Base-by-base conservation (phyloP, 2,888 invertebrate genomes). In the Orthosia gothica region DNA sequence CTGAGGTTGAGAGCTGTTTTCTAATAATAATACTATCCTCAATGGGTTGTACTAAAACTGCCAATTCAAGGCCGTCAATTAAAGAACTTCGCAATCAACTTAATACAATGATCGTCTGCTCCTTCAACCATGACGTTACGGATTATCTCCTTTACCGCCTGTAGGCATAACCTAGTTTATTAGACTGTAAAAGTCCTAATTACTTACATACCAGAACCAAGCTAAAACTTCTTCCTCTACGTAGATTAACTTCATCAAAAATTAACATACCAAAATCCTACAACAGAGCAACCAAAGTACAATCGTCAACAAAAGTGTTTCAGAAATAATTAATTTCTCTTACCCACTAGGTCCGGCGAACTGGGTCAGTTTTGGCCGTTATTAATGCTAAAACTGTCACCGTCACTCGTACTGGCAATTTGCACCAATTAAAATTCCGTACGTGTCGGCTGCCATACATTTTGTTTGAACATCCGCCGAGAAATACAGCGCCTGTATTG, bases 391-490 rank as follows among this genome's bases (percentile, higher is more conserved):
- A 88, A 88, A 85, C 85, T 87, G 88, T 88, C 88, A 84, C 84
- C 79, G 87, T 85, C 85, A 86, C 79, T 87, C 87, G 81, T 66
- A 76, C 82, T 81, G 87, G 83, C 89, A 91, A 92, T 94, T 93
- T 89, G 83, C 89, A 85, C 88, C 93, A 91, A 92, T 94, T 94
- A 92, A 93, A 92, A 94, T 94, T 93, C 94, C 79, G 84, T 81
- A 76, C 87, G 89, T 91, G 90, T 90, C 87, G 85, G 82, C 81
- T 80, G 81, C 90, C 92, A 92, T 93, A 91, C 91, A 92, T 93
- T 93, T 91, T 91, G 91, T 93, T 92, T 92, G 91, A 92, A 88
- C 89, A 88, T 88, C 89, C 89, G 86, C 80, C 79, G 89, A 90
- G 91, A 89, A 89, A 91, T 87, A 87, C 86, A 84, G 82, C 78